phyloP scores from a whole-genome alignment of 2,113 vertebrate species.

The Felis catus region DNA sequence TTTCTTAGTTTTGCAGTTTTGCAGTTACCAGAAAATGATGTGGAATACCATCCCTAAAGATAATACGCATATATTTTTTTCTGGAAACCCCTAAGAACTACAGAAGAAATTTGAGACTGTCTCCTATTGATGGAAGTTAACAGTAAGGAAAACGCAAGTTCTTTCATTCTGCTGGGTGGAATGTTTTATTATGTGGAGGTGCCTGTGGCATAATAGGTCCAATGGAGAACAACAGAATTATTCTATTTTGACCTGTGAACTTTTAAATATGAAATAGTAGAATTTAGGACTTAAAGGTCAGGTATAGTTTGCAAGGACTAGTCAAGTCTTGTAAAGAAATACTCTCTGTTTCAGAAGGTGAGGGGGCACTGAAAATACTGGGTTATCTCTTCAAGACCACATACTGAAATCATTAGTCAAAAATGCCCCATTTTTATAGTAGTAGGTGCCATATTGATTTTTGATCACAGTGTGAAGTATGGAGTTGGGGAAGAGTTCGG shows the following conservation, averaged over 20 bases:
- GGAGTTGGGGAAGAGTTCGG: constrained; percentile 32
- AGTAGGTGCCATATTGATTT: background rate
- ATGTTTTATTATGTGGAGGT: background rate
- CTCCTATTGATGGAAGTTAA: background rate
- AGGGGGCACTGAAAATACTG: background rate
- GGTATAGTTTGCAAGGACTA: constrained; percentile 21
- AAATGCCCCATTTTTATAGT: background rate
- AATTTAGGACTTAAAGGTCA: constrained; percentile 2
- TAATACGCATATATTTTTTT: background rate
- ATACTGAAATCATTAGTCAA: background rate
- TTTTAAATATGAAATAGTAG: constrained; percentile 31
- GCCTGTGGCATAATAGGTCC: background rate
- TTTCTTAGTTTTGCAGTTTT: background rate
- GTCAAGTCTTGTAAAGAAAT: constrained; percentile 32
- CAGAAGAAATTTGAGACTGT: background rate
- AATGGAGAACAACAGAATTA: background rate
- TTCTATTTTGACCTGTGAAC: background rate
- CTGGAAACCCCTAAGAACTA: background rate
- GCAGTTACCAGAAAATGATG: background rate
- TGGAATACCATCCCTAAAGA: constrained; percentile 38
- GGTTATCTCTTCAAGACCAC: constrained; percentile 6
- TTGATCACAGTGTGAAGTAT: background rate
- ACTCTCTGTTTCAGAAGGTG: background rate
- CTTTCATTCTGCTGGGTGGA: background rate
- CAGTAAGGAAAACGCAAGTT: background rate